phyloP scores from a whole-genome alignment of 2,113 vertebrate genomes.

The Paralichthys olivaceus region DNA sequence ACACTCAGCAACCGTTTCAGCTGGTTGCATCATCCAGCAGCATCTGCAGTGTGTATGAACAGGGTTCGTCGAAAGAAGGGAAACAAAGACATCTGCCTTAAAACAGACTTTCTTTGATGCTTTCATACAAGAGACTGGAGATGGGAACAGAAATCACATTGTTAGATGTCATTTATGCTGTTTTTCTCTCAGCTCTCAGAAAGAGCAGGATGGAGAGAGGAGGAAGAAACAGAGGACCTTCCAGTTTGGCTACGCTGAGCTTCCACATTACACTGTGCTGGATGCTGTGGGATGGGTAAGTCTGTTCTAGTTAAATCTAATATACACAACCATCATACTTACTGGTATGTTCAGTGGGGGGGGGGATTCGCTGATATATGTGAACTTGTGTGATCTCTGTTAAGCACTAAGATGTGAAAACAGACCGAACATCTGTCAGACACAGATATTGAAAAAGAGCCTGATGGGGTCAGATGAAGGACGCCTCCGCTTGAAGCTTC shows the following conservation, averaged over 20 bases:
- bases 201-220: slow-evolving; percentile 70
- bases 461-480: background rate
- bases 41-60: slow-evolving; percentile 12
- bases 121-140: background rate
- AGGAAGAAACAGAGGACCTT: slow-evolving; percentile 73
- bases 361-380: background rate
- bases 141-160: background rate
- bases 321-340: background rate
- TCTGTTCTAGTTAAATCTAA: background rate
- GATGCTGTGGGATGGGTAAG: slow-evolving; percentile 86
- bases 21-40: slow-evolving; percentile 62
- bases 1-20: slow-evolving; percentile 37
- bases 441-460: background rate
- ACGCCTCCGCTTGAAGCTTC: background rate
- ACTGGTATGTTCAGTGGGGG: background rate
- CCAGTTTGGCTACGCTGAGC: slow-evolving; percentile 68
- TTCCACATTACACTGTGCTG: slow-evolving; percentile 80
- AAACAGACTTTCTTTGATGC: slow-evolving; percentile 2
- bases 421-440: background rate
- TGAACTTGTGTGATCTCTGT: background rate
- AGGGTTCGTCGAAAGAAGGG: background rate
- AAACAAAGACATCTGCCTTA: background rate
- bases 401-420: background rate
- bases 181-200: slow-evolving; percentile 71
- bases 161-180: background rate